phyloP scores from a whole-genome alignment of 2,797 vertebrate genomes.

The Apodemus agrarius region DNA sequence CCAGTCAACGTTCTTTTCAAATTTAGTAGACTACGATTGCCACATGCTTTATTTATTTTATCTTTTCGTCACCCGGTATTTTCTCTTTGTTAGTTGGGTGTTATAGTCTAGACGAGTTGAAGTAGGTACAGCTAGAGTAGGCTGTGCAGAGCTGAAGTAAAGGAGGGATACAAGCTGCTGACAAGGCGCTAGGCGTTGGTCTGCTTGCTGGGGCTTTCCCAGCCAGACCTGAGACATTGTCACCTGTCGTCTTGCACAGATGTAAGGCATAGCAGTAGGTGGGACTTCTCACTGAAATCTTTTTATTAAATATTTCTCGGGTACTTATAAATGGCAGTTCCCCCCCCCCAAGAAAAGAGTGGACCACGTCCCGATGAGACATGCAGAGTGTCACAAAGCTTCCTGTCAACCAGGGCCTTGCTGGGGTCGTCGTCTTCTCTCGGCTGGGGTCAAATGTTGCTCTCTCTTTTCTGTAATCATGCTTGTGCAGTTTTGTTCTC shows the following conservation, averaged over 20 bases:
- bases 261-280: background rate
- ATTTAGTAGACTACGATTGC: background rate
- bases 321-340: background rate
- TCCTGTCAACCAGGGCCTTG: background rate
- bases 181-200: fast-evolving
- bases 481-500: background rate
- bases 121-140: background rate
- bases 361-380: background rate
- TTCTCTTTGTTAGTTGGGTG: background rate
- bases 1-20: background rate
- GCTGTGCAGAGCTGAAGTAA: background rate
- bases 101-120: background rate
- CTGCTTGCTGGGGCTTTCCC: background rate
- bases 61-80: background rate
- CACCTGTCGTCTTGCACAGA: no score
- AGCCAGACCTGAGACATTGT: background rate
- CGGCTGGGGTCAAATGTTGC: background rate
- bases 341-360: background rate
- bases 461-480: background rate
- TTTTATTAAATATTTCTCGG: background rate
- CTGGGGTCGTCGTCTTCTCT: background rate
- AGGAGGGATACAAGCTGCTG: no score
- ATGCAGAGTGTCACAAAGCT: no score
- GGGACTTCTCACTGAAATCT: background rate
- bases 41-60: background rate